Conservation (phyloP, 2,888 invertebrate species). For the Torymus tubicola region DNA sequence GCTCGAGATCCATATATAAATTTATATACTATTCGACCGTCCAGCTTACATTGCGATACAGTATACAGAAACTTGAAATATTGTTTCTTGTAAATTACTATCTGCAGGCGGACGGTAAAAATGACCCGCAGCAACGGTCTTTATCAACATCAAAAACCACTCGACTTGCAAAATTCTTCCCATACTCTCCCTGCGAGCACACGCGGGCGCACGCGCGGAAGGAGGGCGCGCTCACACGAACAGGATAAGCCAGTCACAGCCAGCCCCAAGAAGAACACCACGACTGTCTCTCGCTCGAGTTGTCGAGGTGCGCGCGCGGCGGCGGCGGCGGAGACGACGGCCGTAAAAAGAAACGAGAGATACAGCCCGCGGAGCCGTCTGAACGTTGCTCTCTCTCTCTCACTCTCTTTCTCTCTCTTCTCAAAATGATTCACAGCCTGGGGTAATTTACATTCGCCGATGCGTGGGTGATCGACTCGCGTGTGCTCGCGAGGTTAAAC, state of each 20-base stretch:
- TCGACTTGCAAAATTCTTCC: background rate
- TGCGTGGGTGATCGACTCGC: conserved; percentile 62
- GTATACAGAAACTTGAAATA: too few relatives aligned
- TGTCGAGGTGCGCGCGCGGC: conserved; percentile 37
- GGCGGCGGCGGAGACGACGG: conserved; percentile 16
- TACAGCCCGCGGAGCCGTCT: conserved; percentile 65
- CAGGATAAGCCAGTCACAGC: conserved; percentile 11
- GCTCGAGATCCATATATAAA: too few relatives aligned
- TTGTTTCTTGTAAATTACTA: too few relatives aligned
- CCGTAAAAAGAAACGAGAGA: conserved; percentile 34
- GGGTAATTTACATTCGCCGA: conserved; percentile 74
- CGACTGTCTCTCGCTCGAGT: background rate
- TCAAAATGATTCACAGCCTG: conserved; percentile 75
- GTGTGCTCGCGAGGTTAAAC: conserved; percentile 73
- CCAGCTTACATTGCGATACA: too few relatives aligned
- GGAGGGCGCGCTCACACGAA: background rate
- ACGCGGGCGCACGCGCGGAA: background rate
- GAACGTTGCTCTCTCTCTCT: conserved; percentile 38
- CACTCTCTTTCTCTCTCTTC: conserved; percentile 56
- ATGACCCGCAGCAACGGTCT: too few relatives aligned
- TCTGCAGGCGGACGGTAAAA: too few relatives aligned
- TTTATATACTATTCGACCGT: too few relatives aligned
- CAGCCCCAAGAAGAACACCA: conserved; percentile 49
- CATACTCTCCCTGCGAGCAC: too few relatives aligned
- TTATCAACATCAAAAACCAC: conserved; percentile 28